Evolutionary conservation across 2,113 vertebrate genomes (phyloP).

Genomic region (Petromus typicus): DNA sequence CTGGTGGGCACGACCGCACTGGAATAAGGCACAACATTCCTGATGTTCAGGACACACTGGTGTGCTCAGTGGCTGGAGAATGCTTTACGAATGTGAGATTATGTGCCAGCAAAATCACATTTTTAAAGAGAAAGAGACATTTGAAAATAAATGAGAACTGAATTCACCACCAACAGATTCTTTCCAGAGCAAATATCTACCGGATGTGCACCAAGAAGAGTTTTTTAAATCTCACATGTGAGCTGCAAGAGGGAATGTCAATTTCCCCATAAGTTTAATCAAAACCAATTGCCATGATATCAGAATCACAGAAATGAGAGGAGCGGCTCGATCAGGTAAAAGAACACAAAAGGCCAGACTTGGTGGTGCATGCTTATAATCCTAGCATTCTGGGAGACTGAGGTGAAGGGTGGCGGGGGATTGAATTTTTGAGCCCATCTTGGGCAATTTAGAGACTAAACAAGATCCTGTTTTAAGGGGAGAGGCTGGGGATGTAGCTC

Average conservation of each 20-base stretch:
- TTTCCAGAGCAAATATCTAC: conserved; percentile 8
- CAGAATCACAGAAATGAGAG: not conserved
- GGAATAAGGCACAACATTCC: not conserved
- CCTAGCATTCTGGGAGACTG: not conserved
- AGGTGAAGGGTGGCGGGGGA: not conserved
- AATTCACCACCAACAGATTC: not conserved
- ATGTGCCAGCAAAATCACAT: too few species aligned
- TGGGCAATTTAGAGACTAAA: not conserved
- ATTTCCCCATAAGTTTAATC: conserved; percentile 5
- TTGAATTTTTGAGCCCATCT: not conserved
- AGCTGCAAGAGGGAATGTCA: not conserved
- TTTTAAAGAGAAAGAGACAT: not conserved
- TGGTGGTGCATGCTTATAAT: not conserved
- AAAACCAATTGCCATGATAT: not conserved
- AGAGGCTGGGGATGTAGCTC: not conserved
- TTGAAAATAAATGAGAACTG: not conserved
- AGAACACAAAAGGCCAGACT: not conserved
- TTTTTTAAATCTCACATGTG: not conserved
- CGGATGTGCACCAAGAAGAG: not conserved
- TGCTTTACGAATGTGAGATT: not conserved
- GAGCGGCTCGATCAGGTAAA: not conserved
- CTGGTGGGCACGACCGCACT: not conserved
- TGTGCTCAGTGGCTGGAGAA: not conserved
- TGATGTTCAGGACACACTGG: not conserved
- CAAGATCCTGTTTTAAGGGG: not conserved